Conservation (phyloP, 2,113 vertebrate genomes). For the Xenopus tropicalis region UCB_Xtro_10.0 CM004448.2:56530001-56530500, state of each 20-base stretch:
- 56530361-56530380: constrained; percentile 28
- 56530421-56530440: constrained; percentile 20
- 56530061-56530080: neutral
- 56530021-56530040: neutral
- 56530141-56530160: neutral
- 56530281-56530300: no score
- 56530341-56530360: constrained; percentile 16
- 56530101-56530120: constrained; percentile 15
- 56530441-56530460: neutral
- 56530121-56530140: constrained; percentile 18
- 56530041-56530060: neutral
- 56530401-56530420: constrained; percentile 15
- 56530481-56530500: accelerated
- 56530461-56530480: constrained; percentile 30
- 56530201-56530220: constrained; percentile 15
- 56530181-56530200: constrained; percentile 11
- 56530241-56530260: neutral
- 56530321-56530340: constrained; percentile 5
- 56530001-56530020: neutral
- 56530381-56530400: neutral
- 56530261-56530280: constrained; percentile 8
- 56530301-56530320: no score
- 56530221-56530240: constrained; percentile 15
- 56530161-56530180: constrained; percentile 17
- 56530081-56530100: constrained; percentile 6